Evolutionary conservation across 2,888 invertebrate genomes (phyloP), one percentile per base, ranked within the genome.

Genomic region (Endomychus coccineus): DNA sequence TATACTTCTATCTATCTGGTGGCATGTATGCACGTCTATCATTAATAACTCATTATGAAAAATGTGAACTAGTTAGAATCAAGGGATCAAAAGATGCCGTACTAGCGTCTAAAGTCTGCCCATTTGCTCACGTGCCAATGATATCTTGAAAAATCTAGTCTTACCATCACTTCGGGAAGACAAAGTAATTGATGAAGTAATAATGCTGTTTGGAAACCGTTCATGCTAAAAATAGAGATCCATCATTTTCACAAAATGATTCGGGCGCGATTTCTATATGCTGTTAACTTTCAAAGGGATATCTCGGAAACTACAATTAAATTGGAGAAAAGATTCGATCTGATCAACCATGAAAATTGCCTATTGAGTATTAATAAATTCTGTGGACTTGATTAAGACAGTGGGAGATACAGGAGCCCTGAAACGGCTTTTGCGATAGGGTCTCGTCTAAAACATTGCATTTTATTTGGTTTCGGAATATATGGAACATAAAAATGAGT

Each of bases 221-320:
- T 12, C 23, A 4, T 23, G 32, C 23, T 23, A 32, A n/a, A 32
- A 23, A 14, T 32, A 32, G 21, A 4, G 32, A 23, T 32, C 32
- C 5, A 4, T 23, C 23, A 23, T 15, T 21, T 32, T n/a, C 11
- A 9, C 14, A 23, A 32, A 12, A 32, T 23, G 32, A 32, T 32
- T 14, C 11, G 32, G 14, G 11, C 22, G 4, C 16, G 12, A 23
- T 23, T 22, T 3, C 21, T 22, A 21, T 23, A 16, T 6, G n/a
- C 23, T 19, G 32, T 15, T 15, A 17, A 16, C 16, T 11, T 16
- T 29, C 3, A 16, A 16, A 10, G 11, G 17, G 10, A 16, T 16
- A 7, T 9, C 6, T 4, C n/a, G 11, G 15, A 5, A 4, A 6
- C 10, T n/a, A n/a, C n/a, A 11, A 3, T 4, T 9, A 4, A 15